Conservation (phyloP, 1,140 invertebrate species). For the Paraescarpia echinospica region DNA sequence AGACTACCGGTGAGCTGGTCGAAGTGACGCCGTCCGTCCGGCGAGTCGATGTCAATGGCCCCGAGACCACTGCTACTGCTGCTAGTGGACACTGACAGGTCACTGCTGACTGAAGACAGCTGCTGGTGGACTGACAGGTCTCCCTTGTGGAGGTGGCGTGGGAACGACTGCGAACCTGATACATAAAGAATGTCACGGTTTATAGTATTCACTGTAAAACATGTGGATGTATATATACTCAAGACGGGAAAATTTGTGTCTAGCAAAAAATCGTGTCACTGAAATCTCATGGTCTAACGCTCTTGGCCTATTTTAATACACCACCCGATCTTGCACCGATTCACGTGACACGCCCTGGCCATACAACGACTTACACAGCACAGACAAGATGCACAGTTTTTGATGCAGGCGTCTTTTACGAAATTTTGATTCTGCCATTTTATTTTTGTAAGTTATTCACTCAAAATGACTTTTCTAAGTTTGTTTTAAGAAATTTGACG, state of each 20-base stretch:
- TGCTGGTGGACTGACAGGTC: not conserved
- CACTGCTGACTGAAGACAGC: not conserved
- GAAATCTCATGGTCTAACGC: no score
- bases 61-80: conserved; percentile 16
- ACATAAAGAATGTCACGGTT: not conserved
- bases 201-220: not conserved
- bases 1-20: conserved; percentile 17
- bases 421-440: no score
- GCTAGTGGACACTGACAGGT: conserved; percentile 15
- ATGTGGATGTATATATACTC: not conserved
- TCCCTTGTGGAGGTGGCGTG: not conserved
- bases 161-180: not conserved
- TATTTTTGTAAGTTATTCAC: no score
- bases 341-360: no score
- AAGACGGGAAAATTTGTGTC: not conserved
- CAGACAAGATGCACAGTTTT: no score
- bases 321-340: no score
- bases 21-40: not conserved
- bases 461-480: no score
- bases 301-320: no score
- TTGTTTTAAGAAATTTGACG: no score
- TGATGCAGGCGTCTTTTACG: no score
- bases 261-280: no score
- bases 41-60: not conserved
- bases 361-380: no score